Base-by-base conservation (phyloP, 1,140 invertebrate species). In the Linepithema humile region DNA sequence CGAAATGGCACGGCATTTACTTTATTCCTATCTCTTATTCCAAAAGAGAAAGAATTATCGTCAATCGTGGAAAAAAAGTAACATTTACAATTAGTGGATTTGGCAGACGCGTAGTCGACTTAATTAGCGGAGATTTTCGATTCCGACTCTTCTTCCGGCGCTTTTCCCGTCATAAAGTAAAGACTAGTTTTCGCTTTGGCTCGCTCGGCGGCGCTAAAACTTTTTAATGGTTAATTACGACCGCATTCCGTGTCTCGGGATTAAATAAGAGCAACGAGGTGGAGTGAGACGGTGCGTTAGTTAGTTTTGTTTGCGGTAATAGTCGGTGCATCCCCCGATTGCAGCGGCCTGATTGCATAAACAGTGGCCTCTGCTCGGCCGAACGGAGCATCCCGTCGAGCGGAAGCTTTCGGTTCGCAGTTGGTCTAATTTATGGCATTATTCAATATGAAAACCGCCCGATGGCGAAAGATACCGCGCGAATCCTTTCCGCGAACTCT, bases 401-500 rank as follows among this genome's bases (percentile, higher is more conserved):
- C 60, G n/a, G 57, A 26, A 82, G 60, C 69, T 53, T 48, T 48
- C 55, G 73, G 45, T 73, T 55, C 55, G 15, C 62, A 48, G 38
- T 87, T 5, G 60, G 45, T 40, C 15, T 87, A 62, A 87, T 40
- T 87, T 87, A 69, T 45, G 40, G 62, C 62, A 62, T 85, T n/a
- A 65, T 77, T 48, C 43, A 60, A 87, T 85, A 69, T 82, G 40
- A 69, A 87, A 75, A 82, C 62, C 17, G 35, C 45, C 1, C 15
- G n/a, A 57, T 29, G 20, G n/a, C 35, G 40, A 43, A 38, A 73
- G 50, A 48, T 82, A 15, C 26, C 12, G 17, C 20, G 74, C 17
- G 40, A 53, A 73, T 82, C 60, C 73, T 82, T 86, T 53, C 38
- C 45, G 2, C 6, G 35, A 62, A 45, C 15, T 23, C 40, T 48